Evolutionary conservation across 2,888 invertebrate genomes (phyloP), one percentile per base, ranked within the genome.

Genomic region (Helleia helle): DNA sequence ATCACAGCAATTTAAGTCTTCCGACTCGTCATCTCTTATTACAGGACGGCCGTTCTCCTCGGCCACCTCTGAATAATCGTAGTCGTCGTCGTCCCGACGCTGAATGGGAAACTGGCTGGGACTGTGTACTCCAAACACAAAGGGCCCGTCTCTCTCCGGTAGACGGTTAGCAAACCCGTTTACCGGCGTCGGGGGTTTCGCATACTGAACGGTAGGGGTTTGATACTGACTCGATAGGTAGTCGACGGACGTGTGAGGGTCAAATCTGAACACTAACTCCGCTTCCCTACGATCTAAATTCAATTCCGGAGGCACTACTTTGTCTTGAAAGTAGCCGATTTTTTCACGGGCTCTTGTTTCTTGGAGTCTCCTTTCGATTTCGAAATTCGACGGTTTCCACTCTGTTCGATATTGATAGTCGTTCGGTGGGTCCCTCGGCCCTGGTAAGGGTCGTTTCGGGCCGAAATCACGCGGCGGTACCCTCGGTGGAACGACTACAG

Each of bases 61-160:
- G 15, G 76, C 61, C 48, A 81, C 84, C 56, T 85, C 83, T 4
- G 85, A 81, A 49, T 83, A 84, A 51, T 84, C 84, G 59, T 83
- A 83, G 57, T 85, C 84, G 46, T 83, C 83, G 7, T 80, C 76
- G 40, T 73, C 75, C 49, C 69, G 64, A 34, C 73, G 66, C 48
- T 65, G 58, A 42, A 73, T 60, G 25, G 79, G 77, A 62, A 86
- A 86, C 62, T 85, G 84, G 62, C 83, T 83, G 41, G 86, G 86
- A 51, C 75, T 79, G 62, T 88, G 87, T 44, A 88, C 79, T 49
- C 88, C 88, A 62, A 89, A 89, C 55, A 89, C 88, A 66, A 88
- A 89, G 55, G 88, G 88, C 24, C 88, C 88, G 58, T 85, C 83
- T 63, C 71, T 69, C 58, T 80, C 80, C 49, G 75, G 79, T 56